Evolutionary conservation across 1,140 invertebrate genomes (phyloP).

Genomic region (Ptiloglossa arizonensis): DNA sequence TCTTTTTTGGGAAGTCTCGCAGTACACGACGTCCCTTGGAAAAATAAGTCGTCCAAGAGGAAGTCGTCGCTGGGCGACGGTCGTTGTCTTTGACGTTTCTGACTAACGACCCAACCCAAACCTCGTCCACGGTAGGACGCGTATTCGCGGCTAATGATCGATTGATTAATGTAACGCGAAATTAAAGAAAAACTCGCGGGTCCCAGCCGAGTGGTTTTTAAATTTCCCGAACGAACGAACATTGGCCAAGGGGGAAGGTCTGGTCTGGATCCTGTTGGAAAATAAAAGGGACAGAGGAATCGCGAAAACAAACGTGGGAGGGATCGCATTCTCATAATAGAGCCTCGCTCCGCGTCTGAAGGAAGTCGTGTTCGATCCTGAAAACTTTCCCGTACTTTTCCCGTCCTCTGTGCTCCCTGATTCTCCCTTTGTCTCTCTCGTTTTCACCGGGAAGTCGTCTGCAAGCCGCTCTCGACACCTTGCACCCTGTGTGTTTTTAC

Average conservation of each 20-base stretch:
- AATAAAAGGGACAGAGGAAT: conserved; percentile 31
- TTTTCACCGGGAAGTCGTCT: neutral
- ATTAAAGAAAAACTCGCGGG: conserved; percentile 57
- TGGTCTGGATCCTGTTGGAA: neutral
- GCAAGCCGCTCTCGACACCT: conserved; percentile 7
- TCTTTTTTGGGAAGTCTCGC: neutral
- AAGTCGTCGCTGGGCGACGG: conserved; percentile 3
- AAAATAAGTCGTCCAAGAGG: conserved; percentile 46
- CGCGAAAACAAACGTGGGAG: conserved; percentile 57
- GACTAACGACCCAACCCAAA: conserved; percentile 47
- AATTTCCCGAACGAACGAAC: conserved; percentile 28
- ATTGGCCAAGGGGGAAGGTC: no score
- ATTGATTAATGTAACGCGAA: conserved; percentile 65
- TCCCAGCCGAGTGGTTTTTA: conserved; percentile 25
- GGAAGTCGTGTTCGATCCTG: conserved; percentile 59
- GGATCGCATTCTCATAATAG: conserved; percentile 60
- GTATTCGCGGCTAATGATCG: conserved; percentile 68
- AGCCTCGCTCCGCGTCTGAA: conserved; percentile 50
- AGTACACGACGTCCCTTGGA: neutral
- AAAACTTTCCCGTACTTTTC: conserved; percentile 55
- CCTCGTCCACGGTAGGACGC: neutral
- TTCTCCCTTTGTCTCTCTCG: neutral
- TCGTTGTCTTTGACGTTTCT: conserved; percentile 63
- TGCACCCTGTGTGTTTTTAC: conserved; percentile 24
- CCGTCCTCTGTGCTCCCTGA: conserved; percentile 3